Base-by-base conservation (phyloP, 2,888 invertebrate species). In the Pycnomerus fuliginosus region DNA sequence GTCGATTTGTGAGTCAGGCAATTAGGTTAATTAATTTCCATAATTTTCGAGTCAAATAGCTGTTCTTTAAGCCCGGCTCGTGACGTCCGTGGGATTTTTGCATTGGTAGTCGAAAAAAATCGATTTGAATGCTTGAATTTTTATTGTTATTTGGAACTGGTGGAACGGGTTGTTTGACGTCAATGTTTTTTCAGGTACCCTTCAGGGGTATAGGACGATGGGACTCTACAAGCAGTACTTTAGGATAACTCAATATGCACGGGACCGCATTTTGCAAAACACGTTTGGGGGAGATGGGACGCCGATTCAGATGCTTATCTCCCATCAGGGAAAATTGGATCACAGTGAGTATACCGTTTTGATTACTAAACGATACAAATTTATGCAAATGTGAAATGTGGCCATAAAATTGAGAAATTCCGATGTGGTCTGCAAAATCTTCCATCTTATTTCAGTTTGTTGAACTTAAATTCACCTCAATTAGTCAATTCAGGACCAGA, bases 241-340 rank as follows among this genome's bases (percentile, higher is more conserved):
- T 69, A 81, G 84, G 58, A 85, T 89, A 62, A 85, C 87, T 46
- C 84, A 84, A 67, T 78, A 79, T 56, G 85, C 86, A 56, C 78
- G 84, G 50, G 85, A 85, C 66, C 79, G 84, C 30, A 73, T 90
- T 29, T 82, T 90, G 55, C n/a, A n/a, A n/a, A n/a, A n/a, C n/a
- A n/a, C n/a, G n/a, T n/a, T n/a, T n/a, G 74, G 77, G 33, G 8
- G 5, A 60, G 41, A 56, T 46, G 64, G 70, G 1, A 80, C 83
- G 27, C 87, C 89, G 0, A 69, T 90, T 30, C 87, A 84, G 57
- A 85, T 90, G 84, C 78, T 90, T 52, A 86, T 90, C 63, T 89
- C 90, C 8, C 83, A 87, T 64, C 84, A 85, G 61, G 83, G 83
- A 52, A 84, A 82, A 67, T 76, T 88, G 46, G 85, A 82, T 63